Evolutionary conservation across 2,888 invertebrate genomes (phyloP).

Genomic region (Amphipoea lucens): DNA sequence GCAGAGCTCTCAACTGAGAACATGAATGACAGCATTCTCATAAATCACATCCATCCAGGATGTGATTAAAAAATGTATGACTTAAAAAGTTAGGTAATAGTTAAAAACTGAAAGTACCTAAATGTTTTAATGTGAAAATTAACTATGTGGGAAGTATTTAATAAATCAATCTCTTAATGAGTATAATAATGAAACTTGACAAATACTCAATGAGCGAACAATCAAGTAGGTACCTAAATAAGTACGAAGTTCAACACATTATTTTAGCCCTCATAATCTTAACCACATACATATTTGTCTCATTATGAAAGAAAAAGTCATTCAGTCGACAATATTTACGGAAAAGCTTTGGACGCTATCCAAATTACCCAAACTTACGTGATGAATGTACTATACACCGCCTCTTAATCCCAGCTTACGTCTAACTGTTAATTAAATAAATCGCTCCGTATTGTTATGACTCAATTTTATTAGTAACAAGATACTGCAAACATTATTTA

Average conservation of each 20-base stretch:
- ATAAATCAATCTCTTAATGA: constrained; percentile 11
- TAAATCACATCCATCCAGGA: constrained; percentile 18
- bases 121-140: constrained; percentile 14
- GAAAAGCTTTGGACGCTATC: constrained; percentile 80
- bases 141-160: constrained; percentile 4
- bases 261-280: constrained; percentile 50
- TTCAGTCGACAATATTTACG: constrained; percentile 59
- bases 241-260: neutral
- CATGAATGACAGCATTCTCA: constrained; percentile 33
- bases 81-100: constrained; percentile 32
- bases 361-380: constrained; percentile 79
- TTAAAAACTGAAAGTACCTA: neutral
- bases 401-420: constrained; percentile 74
- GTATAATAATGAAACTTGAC: neutral
- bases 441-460: constrained; percentile 68
- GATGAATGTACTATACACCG: constrained; percentile 78
- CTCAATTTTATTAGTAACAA: constrained; percentile 38
- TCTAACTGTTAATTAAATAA: constrained; percentile 78
- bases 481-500: constrained; percentile 40
- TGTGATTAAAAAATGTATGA: neutral
- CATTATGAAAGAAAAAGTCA: constrained; percentile 60
- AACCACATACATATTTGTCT: constrained; percentile 50
- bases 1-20: constrained; percentile 18
- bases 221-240: neutral
- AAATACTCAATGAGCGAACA: neutral